phyloP scores from a whole-genome alignment of 1,140 invertebrate species.

The Drosophila tristis region DNA sequence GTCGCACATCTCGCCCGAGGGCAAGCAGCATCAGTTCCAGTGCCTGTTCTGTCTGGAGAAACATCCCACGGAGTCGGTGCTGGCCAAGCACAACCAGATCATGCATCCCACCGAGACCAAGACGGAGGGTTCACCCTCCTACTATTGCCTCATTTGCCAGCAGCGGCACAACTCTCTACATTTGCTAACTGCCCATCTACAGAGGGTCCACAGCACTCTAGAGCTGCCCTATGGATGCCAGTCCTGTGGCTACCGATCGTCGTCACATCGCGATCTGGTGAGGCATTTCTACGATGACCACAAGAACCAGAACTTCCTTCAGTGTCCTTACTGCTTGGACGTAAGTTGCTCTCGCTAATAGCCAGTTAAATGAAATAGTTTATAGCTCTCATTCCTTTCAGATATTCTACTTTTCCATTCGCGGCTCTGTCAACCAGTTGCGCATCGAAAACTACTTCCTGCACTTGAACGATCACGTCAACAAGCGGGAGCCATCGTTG shows the following conservation, averaged over 20 bases:
- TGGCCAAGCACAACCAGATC: slow-evolving; percentile 86
- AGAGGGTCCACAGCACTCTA: slow-evolving; percentile 89
- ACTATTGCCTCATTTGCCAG: slow-evolving; percentile 89
- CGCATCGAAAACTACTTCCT: slow-evolving; percentile 75
- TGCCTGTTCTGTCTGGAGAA: slow-evolving; percentile 87
- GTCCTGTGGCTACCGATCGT: slow-evolving; percentile 89
- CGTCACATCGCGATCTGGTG: slow-evolving; percentile 89
- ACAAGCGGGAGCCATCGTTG: slow-evolving; percentile 60
- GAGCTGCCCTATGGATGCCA: slow-evolving; percentile 93
- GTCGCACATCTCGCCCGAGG: slow-evolving; percentile 86
- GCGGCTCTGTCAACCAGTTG: slow-evolving; percentile 59
- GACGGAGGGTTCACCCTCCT: slow-evolving; percentile 85
- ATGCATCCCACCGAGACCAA: slow-evolving; percentile 87
- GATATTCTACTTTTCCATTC: slow-evolving; percentile 76
- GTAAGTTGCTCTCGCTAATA: slow-evolving; percentile 67
- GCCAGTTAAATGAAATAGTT: neutral
- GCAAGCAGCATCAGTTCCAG: slow-evolving; percentile 84
- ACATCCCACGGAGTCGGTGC: slow-evolving; percentile 84
- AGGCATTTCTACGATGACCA: slow-evolving; percentile 90
- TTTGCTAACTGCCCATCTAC: slow-evolving; percentile 90
- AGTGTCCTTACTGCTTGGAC: slow-evolving; percentile 91
- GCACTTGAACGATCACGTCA: slow-evolving; percentile 70
- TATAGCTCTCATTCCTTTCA: slow-evolving; percentile 9
- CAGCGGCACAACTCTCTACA: slow-evolving; percentile 86
- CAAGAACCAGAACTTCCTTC: slow-evolving; percentile 86